phyloP scores from a whole-genome alignment of 2,797 vertebrate species.

The Psittacula derbiana region DNA sequence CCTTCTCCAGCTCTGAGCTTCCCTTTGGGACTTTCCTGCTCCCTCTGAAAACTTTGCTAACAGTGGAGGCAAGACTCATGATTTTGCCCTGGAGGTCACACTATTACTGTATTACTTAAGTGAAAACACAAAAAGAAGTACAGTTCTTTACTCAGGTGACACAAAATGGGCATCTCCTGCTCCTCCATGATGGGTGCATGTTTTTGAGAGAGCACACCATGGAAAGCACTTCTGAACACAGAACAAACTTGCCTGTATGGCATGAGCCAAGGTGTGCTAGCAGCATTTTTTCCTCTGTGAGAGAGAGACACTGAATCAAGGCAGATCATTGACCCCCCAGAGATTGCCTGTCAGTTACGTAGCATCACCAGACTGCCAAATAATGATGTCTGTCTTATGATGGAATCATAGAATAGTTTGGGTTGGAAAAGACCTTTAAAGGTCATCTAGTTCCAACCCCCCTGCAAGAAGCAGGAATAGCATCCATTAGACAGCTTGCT shows the following conservation, averaged over 20 bases:
- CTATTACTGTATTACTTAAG: neutral
- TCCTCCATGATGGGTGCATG: accelerated
- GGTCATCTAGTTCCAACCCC: neutral
- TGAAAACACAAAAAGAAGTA: neutral
- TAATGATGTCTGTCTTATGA: neutral
- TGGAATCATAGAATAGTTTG: neutral
- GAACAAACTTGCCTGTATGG: neutral
- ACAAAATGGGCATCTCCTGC: neutral
- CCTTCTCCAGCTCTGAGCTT: neutral
- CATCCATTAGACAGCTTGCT: neutral
- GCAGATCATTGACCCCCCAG: neutral
- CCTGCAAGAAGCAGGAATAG: neutral
- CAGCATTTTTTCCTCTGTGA: neutral
- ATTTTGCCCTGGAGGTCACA: neutral
- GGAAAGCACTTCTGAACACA: neutral
- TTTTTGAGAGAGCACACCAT: neutral
- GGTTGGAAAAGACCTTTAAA: neutral
- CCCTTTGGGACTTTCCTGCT: neutral
- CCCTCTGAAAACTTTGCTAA: neutral
- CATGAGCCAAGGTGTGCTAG: neutral
- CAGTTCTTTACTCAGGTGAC: neutral
- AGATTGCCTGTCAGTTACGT: neutral
- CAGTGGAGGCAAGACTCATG: neutral
- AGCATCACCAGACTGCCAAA: neutral
- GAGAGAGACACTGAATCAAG: neutral